These are phyloP conservation scores for Rhynchophorus ferrugineus DNA, from an alignment of 1,140 invertebrate genomes.

Conservation along the genomic window DNA sequence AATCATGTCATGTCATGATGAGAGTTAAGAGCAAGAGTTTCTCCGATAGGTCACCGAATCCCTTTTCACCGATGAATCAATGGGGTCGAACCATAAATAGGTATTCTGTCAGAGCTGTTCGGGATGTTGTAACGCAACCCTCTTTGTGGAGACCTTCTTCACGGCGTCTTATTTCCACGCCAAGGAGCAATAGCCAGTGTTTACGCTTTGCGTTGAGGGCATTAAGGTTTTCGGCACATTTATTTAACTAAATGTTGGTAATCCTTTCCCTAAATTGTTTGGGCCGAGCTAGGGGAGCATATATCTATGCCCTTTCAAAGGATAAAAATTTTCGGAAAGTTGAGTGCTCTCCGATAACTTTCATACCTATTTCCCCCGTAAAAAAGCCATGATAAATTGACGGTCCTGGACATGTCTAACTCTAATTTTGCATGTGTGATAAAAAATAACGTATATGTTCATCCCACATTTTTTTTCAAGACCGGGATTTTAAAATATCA, in stretches of 20 bases:
- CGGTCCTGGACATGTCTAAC: no score
- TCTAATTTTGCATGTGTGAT: no score
- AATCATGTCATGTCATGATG: constrained; percentile 24
- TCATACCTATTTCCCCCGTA: constrained; percentile 7
- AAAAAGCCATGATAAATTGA: no score
- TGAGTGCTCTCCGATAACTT: constrained; percentile 11
- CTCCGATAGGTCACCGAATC: constrained; percentile 25
- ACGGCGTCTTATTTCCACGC: constrained; percentile 29
- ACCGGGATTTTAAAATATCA: no score
- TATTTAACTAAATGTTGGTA: constrained; percentile 30
- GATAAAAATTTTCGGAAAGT: constrained; percentile 16
- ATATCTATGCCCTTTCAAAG: constrained; percentile 13
- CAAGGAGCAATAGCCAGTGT: constrained; percentile 29
- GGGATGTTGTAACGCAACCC: constrained; percentile 13
- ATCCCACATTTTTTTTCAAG: no score
- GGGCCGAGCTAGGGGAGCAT: constrained; percentile 11
- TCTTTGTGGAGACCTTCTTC: constrained; percentile 24
- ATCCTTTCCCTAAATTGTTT: constrained; percentile 26
- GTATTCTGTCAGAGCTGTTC: constrained; percentile 30
- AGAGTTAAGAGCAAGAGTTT: constrained; percentile 20
- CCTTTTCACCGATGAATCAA: constrained; percentile 31
- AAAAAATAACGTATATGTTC: no score
- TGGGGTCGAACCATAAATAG: constrained; percentile 34
- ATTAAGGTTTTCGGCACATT: constrained; percentile 30
- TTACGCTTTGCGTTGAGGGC: constrained; percentile 24